Evolutionary conservation across 2,888 invertebrate genomes (phyloP).

Genomic region (Microdon myrmicae): DNA sequence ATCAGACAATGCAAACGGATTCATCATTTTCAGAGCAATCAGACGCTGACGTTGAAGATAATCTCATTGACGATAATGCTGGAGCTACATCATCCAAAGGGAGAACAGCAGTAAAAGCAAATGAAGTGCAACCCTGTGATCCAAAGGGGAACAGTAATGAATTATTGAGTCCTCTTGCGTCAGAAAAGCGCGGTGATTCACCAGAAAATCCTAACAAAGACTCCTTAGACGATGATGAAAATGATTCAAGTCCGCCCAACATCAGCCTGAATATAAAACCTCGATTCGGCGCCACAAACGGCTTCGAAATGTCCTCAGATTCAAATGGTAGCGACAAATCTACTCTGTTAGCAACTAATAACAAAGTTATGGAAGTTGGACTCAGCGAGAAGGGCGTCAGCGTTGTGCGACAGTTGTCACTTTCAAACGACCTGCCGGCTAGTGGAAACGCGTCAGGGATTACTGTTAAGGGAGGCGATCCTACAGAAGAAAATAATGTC

Average conservation of each 20-base stretch:
- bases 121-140: conserved; percentile 54
- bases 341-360: conserved; percentile 40
- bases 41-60: conserved; percentile 85
- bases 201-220: conserved; percentile 72
- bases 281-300: conserved; percentile 14
- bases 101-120: conserved; percentile 2
- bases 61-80: conserved; percentile 71
- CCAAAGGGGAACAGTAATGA: conserved; percentile 63
- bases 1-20: conserved; percentile 28
- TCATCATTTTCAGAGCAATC: conserved; percentile 75
- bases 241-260: conserved; percentile 66
- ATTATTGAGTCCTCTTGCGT: conserved; percentile 53
- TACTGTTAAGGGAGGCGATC: conserved; percentile 49
- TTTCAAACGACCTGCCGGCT: conserved; percentile 19
- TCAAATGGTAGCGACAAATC: conserved; percentile 48
- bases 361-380: conserved; percentile 60
- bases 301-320: conserved; percentile 41
- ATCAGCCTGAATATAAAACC: conserved; percentile 40
- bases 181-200: conserved; percentile 70
- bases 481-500: conserved; percentile 40
- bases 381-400: conserved; percentile 63
- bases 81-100: conserved; percentile 28
- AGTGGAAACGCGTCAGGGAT: neutral
- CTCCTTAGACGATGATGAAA: conserved; percentile 69
- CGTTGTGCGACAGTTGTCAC: conserved; percentile 59